Evolutionary conservation across 2,888 invertebrate species (phyloP).

Genomic region (Pycnomerus fuliginosus): DNA sequence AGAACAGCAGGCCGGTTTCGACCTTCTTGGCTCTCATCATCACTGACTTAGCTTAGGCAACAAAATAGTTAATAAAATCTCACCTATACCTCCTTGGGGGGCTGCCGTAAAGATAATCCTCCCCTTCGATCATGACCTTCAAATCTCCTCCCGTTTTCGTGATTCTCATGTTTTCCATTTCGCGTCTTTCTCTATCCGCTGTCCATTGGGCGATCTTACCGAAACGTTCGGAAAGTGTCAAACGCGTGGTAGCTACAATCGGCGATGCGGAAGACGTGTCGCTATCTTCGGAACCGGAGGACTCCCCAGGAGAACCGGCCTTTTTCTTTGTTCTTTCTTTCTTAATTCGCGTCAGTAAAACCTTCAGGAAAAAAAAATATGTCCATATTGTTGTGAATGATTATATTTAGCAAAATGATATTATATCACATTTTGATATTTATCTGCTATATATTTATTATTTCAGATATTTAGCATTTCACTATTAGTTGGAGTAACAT

Average conservation of each 20-base stretch:
- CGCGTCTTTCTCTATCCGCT: slow-evolving; percentile 70
- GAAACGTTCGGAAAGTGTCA: slow-evolving; percentile 84
- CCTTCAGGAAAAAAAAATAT: no score
- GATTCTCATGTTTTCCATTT: slow-evolving; percentile 84
- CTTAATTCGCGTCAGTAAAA: slow-evolving; percentile 49
- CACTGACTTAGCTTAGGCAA: no score
- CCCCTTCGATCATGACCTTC: slow-evolving; percentile 74
- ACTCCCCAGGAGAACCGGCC: slow-evolving; percentile 54
- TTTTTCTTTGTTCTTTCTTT: slow-evolving; percentile 49
- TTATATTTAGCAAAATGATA: no score
- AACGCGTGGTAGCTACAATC: slow-evolving; percentile 60
- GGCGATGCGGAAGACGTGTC: slow-evolving; percentile 62
- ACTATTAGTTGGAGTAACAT: no score
- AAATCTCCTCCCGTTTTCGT: slow-evolving; percentile 75
- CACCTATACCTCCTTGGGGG: slow-evolving; percentile 58
- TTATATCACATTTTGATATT: no score
- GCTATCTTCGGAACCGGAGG: slow-evolving; percentile 63
- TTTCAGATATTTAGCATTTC: no score
- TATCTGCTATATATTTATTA: no score
- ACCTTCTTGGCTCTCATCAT: no score
- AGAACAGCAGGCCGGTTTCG: no score
- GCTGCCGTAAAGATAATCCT: slow-evolving; percentile 56
- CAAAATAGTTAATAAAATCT: slow-evolving; percentile 6
- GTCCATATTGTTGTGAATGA: no score
- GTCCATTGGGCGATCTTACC: slow-evolving; percentile 93